phyloP scores from a whole-genome alignment of 2,888 invertebrate genomes.

The Netelia melanura region DNA sequence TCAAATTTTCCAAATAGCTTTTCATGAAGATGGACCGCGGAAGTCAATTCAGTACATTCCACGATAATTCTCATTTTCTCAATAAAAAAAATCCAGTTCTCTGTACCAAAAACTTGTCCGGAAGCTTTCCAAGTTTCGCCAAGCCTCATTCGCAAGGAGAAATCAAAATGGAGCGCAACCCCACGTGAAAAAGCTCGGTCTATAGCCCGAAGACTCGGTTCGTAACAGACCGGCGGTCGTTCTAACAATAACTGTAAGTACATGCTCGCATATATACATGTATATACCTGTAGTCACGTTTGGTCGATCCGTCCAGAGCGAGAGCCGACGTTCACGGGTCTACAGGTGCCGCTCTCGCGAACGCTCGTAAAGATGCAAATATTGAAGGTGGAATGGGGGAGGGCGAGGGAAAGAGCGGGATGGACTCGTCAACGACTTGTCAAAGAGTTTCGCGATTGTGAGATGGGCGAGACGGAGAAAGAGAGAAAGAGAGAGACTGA shows the following conservation, averaged over 20 bases:
- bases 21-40: no score
- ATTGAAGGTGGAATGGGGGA: slow-evolving; percentile 55
- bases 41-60: no score
- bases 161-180: neutral
- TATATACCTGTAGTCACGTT: slow-evolving; percentile 40
- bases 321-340: slow-evolving; percentile 44
- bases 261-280: neutral
- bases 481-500: slow-evolving; percentile 56
- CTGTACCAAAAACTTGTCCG: no score
- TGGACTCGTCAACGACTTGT: slow-evolving; percentile 82
- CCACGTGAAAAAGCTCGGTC: slow-evolving; percentile 27
- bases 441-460: slow-evolving; percentile 79
- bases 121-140: no score
- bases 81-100: no score
- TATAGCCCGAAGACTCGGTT: slow-evolving; percentile 48
- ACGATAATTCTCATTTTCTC: no score
- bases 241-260: neutral
- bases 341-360: slow-evolving; percentile 66
- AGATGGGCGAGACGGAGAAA: slow-evolving; percentile 68
- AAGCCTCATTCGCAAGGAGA: neutral
- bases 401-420: slow-evolving; percentile 66
- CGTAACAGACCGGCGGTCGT: slow-evolving; percentile 16
- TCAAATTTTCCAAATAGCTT: no score
- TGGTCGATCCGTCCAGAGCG: slow-evolving; percentile 39
- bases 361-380: slow-evolving; percentile 83